These are phyloP conservation scores for Cephalopholis sonnerati DNA, from an alignment of 2,113 vertebrate genomes.

Conservation along the genomic window DNA sequence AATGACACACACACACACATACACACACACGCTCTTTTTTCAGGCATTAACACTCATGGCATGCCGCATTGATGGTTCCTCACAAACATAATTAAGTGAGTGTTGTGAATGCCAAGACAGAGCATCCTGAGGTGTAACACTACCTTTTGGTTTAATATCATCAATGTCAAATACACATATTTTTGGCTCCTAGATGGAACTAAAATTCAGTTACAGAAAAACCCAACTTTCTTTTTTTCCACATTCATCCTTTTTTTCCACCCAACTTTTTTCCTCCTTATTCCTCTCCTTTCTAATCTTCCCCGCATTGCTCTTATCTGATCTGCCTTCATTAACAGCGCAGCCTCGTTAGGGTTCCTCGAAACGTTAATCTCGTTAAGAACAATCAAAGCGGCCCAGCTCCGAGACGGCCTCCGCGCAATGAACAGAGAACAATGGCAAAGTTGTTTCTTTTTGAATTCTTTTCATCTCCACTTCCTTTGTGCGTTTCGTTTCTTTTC, in stretches of 20 bases:
- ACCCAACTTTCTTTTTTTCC: not conserved
- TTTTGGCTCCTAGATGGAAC: not conserved
- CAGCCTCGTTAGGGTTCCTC: constrained; percentile 59
- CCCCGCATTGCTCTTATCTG: constrained; percentile 48
- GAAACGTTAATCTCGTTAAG: constrained; percentile 65
- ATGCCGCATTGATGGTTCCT: not conserved
- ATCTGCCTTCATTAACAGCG: constrained; percentile 57
- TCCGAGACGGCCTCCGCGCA: not conserved
- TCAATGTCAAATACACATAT: not conserved
- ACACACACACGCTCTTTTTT: constrained; percentile 8
- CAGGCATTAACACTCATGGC: constrained; percentile 17
- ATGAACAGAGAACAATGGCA: constrained; percentile 36
- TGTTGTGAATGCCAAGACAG: not conserved
- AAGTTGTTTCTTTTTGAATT: constrained; percentile 38
- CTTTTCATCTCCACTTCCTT: constrained; percentile 36
- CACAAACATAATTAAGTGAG: not conserved
- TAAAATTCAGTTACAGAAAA: not conserved
- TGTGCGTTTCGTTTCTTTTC: not conserved
- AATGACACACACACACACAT: constrained; percentile 35
- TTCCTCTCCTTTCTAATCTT: constrained; percentile 42
- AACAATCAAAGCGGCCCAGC: constrained; percentile 59
- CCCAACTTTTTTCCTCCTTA: not conserved
- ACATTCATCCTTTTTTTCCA: not conserved
- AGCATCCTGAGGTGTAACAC: not conserved
- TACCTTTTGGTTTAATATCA: constrained; percentile 8